Evolutionary conservation across 1,140 invertebrate genomes (phyloP).

Genomic region (Drosophila jambulina): DNA sequence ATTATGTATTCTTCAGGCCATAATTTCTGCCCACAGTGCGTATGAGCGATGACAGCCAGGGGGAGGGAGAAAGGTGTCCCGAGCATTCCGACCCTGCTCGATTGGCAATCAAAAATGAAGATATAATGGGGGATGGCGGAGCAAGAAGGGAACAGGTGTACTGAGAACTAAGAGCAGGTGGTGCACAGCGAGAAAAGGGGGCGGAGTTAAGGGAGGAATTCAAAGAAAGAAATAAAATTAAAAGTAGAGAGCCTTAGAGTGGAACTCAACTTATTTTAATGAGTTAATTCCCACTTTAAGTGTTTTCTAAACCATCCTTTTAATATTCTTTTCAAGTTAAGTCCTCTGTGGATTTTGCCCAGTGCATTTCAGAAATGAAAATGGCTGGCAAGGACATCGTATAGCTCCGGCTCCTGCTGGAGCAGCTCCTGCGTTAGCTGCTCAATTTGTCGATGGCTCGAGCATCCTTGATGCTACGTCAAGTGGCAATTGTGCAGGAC

Average conservation of each 20-base stretch:
- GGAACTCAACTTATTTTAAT: not conserved
- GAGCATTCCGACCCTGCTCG: not conserved
- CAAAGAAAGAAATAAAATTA: not conserved
- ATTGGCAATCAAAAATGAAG: conserved; percentile 26
- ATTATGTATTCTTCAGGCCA: conserved; percentile 25
- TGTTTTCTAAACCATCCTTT: not conserved
- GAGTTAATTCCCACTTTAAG: not conserved
- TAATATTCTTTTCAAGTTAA: not conserved
- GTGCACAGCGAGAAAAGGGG: not conserved
- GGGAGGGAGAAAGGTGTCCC: not conserved
- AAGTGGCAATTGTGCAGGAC: conserved; percentile 42
- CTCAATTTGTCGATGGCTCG: conserved; percentile 55
- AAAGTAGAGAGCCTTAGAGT: not conserved
- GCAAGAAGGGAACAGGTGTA: not conserved
- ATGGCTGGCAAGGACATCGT: conserved; percentile 2
- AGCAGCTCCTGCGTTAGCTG: conserved; percentile 43
- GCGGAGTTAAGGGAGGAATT: not conserved
- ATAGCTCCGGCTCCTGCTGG: conserved; percentile 11
- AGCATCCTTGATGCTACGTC: conserved; percentile 50
- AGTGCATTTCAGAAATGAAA: conserved; percentile 6
- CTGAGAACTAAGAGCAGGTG: not conserved
- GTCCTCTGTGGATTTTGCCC: not conserved
- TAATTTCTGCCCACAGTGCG: conserved; percentile 31
- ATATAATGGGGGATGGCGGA: not conserved
- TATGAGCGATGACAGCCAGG: conserved; percentile 29